Evolutionary conservation across 2,113 vertebrate genomes (phyloP), one percentile per base, ranked within the genome.

Genomic region (Phycodurus eques): DNA sequence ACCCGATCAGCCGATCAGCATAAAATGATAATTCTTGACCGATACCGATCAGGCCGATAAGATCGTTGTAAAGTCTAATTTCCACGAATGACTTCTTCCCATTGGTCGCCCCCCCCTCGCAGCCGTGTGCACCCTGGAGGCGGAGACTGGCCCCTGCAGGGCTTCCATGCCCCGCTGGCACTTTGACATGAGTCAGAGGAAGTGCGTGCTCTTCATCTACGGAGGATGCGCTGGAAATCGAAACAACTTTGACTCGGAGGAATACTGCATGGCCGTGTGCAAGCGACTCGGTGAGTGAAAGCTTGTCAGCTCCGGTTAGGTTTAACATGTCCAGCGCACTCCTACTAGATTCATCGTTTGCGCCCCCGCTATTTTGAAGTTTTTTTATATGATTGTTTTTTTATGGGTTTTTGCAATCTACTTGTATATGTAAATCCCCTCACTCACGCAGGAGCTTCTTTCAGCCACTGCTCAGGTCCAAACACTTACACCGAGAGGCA

Each of bases 211-310:
- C 90, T 99, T 99, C 95, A 93, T 94, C 89, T 98, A 98, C 80
- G 97, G 97, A 87, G 97, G 97, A 95, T 99, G 97, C 73, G 95
- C 94, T 86, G 97, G 97, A 92, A 99, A 99, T 95, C 95, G 95
- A 94, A 99, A 99, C 96, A 99, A 98, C 95, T 99, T 99, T 95
- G 95, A 97, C 93, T 96, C 96, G 77, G 95, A 97, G 95, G 95
- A 97, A 66, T 96, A 96, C 95, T 99, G 97, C 95, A 94, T 96
- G 95, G 94, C 95, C 84, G 95, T 96, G 87, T 99, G 97, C 96
- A 96, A 94, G 90, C 91, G 92, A 89, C 95, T 96, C 92, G 96
- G 97, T 99, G 96, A 96, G 96, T 97, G 85, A 89, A 87, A 79
- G 78, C 80, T 80, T 86, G 90, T 90, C 88, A 85, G 78, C 70